Evolutionary conservation across 2,888 invertebrate genomes (phyloP).

Genomic region (Ditylenchus weischeri): DNA sequence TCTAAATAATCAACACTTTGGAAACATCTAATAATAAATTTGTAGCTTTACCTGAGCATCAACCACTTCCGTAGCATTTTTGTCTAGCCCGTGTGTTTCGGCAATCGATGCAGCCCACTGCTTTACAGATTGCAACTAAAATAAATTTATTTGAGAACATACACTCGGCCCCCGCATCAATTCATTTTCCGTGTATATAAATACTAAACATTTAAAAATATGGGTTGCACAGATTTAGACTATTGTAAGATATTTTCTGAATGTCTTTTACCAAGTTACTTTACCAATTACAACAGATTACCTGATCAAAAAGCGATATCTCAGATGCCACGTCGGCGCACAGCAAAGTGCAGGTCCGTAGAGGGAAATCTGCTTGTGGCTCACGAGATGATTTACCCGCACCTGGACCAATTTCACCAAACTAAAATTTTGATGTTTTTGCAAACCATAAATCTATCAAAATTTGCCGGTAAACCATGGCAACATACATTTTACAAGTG

Average conservation of each 20-base stretch:
- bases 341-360: constrained; percentile 29
- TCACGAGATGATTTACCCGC: constrained; percentile 9
- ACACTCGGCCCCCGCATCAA: too few species aligned
- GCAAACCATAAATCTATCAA: too few species aligned
- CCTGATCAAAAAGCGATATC: constrained; percentile 48
- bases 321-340: constrained; percentile 37
- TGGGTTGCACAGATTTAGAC: neutral
- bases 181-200: too few species aligned
- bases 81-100: constrained; percentile 46
- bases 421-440: constrained; percentile 8
- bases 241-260: too few species aligned
- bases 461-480: too few species aligned
- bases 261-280: too few species aligned
- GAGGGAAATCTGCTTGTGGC: constrained; percentile 19
- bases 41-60: constrained; percentile 42
- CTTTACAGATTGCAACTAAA: constrained; percentile 44
- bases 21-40: neutral
- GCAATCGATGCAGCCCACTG: constrained; percentile 52
- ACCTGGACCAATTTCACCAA: constrained; percentile 15
- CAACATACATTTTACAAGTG: too few species aligned
- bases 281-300: constrained; percentile 24
- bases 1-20: constrained; percentile 21
- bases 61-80: constrained; percentile 48
- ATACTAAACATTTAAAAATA: neutral
- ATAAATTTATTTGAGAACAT: constrained; percentile 2